Evolutionary conservation across 2,888 invertebrate species (phyloP), one percentile per base, ranked within the genome.

Genomic region (Gandaritis pyraliata): DNA sequence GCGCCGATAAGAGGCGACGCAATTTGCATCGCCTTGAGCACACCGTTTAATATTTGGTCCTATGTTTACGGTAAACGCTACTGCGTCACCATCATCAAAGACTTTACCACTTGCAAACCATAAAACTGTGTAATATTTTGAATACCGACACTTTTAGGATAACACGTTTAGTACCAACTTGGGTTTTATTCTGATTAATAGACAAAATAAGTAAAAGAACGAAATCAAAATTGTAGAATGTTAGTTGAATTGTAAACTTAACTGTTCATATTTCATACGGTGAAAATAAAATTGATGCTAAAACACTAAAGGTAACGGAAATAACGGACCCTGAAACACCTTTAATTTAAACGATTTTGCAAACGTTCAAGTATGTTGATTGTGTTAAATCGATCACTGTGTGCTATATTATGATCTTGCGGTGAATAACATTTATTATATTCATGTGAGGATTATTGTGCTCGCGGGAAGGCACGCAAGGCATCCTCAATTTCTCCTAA

Each of bases 21-120:
- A 88, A 90, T 89, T 90, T 90, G 85, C 90, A 88, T 89, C 78
- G 90, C 90, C 85, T 70, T 72, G 74, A 81, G 90, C 87, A 73
- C 73, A 76, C 77, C 76, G 77, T 77, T 80, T 75, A 78, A 82
- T 79, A 80, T 83, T 80, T 83, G 83, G 82, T 77, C 79, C 83
- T 81, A 82, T 86, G 83, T 83, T 88, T 87, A 88, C 86, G 85
- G 77, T 87, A 88, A 86, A 80, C 70, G 72, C 61, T 60, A 64
- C 55, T 39, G 59, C 59, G 64, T 63, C 65, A 61, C 59, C 58
- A 16, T 13, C 54, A 49, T 54, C 49, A 58, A 23, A 30, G n/a
- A 48, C 18, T 45, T 58, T 46, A 15, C 43, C 61, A 60, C 55
- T 30, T 56, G 8, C 30, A 49, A 13, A 2, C 41, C 23, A 18